Evolutionary conservation across 1,140 invertebrate genomes (phyloP).

Genomic region (Pentalonia nigronervosa): DNA sequence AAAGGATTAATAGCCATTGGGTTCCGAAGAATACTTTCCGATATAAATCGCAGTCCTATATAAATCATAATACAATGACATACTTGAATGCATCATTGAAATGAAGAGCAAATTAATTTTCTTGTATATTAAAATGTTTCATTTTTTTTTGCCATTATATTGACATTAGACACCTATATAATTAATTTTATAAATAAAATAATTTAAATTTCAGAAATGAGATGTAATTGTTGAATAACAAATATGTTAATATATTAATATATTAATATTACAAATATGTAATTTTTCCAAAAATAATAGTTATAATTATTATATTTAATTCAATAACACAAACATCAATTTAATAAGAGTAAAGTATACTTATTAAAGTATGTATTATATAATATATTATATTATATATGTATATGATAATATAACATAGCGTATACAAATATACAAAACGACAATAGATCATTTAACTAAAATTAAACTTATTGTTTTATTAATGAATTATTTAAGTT

Average conservation of each 20-base stretch:
- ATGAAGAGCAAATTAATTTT: constrained; percentile 5
- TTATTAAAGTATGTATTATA: neutral
- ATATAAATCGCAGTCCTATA: constrained; percentile 41
- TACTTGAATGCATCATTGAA: constrained; percentile 39
- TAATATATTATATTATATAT: no score
- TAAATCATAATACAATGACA: constrained; percentile 47
- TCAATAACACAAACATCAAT: neutral
- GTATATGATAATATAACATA: neutral
- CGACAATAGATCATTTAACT: neutral
- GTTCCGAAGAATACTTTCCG: constrained; percentile 45
- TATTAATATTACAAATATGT: no score
- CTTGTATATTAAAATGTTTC: neutral
- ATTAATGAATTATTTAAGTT: neutral
- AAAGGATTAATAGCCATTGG: constrained; percentile 56
- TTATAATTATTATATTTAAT: neutral
- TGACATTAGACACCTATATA: neutral
- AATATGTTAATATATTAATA: no score
- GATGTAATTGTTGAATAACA: no score
- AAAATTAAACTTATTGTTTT: neutral
- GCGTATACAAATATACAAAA: neutral
- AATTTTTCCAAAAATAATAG: neutral
- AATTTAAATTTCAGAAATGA: neutral
- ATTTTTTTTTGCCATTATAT: neutral
- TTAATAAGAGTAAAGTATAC: neutral
- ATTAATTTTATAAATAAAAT: neutral